A percentile compares a stretch with the other conserved stretches of the same genome.
Conservation (phyloP, 2,797 vertebrate species). For the Tadarida brasiliensis region DNA sequence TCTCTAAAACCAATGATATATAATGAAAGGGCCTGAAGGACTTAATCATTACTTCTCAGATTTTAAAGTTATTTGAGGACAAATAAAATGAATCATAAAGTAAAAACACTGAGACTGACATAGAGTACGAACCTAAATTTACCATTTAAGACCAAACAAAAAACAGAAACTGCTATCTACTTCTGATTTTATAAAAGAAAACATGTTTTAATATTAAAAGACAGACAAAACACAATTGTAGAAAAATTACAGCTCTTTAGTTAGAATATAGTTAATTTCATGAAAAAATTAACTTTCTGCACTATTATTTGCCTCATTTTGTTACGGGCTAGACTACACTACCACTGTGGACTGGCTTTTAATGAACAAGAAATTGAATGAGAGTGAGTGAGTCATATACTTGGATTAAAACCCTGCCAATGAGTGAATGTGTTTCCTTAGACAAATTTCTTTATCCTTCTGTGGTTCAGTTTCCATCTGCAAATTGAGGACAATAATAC, state of each 20-base stretch:
- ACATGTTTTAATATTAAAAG: not conserved
- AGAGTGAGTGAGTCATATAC: not conserved
- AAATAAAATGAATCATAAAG: slow-evolving; percentile 26
- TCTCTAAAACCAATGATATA: not conserved
- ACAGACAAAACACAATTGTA: not conserved
- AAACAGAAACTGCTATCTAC: not conserved
- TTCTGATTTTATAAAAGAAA: not conserved
- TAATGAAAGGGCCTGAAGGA: not conserved
- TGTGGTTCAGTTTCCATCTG: not conserved
- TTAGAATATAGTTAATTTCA: not conserved
- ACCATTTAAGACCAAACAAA: not conserved
- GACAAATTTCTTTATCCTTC: not conserved
- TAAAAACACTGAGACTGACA: not conserved
- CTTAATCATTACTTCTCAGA: not conserved
- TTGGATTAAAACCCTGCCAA: not conserved
- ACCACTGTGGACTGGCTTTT: not conserved
- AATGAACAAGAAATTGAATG: not conserved
- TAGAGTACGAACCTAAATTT: not conserved
- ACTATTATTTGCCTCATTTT: not conserved
- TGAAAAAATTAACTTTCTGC: not conserved
- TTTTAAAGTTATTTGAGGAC: not conserved
- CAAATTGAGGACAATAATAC: not conserved
- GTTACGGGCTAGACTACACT: not conserved
- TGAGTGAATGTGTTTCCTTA: not conserved
- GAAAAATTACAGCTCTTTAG: not conserved